Evolutionary conservation across 2,113 vertebrate species (phyloP).

Genomic region (Sula dactylatra): DNA sequence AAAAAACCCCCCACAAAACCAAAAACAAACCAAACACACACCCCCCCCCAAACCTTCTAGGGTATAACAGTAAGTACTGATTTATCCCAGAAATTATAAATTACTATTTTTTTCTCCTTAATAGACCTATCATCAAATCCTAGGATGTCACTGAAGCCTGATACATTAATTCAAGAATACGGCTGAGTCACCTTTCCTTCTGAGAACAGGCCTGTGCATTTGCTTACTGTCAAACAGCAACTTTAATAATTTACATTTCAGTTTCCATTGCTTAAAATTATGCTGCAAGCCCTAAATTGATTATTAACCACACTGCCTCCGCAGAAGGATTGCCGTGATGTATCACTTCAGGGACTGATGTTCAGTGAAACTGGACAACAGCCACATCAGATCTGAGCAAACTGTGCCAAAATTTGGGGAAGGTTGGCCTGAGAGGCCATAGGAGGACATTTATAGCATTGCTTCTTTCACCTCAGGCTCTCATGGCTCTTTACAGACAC

Average conservation of each 20-base stretch:
- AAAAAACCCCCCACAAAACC: background rate
- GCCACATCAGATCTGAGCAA: background rate
- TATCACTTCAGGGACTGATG: background rate
- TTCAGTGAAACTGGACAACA: background rate
- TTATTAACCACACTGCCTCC: background rate
- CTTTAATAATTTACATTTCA: background rate
- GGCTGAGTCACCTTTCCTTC: conserved; percentile 28
- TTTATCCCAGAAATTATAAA: conserved; percentile 42
- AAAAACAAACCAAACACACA: too few species aligned
- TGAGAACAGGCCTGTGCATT: background rate
- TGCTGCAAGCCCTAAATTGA: background rate
- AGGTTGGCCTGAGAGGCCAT: background rate
- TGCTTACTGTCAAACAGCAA: background rate
- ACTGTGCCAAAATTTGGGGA: background rate
- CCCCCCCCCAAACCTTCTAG: background rate
- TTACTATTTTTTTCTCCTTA: conserved; percentile 25
- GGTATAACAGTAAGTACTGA: background rate
- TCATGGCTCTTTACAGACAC: background rate
- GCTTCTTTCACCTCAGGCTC: background rate
- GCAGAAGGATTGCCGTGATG: background rate
- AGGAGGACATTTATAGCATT: background rate
- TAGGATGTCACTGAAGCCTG: background rate
- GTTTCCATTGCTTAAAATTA: background rate
- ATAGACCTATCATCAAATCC: background rate
- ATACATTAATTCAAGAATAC: background rate